Evolutionary conservation across 2,888 invertebrate genomes (phyloP).

Genomic region (Lordiphosa fenestrarum): DNA sequence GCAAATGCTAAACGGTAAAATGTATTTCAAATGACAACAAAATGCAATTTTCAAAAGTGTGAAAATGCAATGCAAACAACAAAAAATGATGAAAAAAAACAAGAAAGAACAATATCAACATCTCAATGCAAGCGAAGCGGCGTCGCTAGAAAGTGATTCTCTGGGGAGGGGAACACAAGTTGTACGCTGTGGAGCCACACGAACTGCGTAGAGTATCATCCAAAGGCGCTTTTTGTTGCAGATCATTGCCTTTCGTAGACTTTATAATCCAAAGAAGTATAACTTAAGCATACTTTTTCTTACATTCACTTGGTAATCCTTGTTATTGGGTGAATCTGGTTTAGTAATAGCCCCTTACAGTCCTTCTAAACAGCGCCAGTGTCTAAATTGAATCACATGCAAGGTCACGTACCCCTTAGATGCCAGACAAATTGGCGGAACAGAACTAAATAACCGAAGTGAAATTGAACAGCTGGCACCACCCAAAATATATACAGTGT

Average conservation of each 20-base stretch:
- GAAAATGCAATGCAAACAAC: slow-evolving; percentile 38
- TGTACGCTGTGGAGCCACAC: too few relatives aligned
- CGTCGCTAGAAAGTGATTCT: background rate
- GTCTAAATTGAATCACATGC: too few relatives aligned
- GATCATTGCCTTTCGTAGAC: too few relatives aligned
- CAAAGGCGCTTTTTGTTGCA: too few relatives aligned
- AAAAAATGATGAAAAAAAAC: slow-evolving; percentile 11
- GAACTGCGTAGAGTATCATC: too few relatives aligned
- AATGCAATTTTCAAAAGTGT: slow-evolving; percentile 57
- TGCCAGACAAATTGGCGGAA: slow-evolving; percentile 11
- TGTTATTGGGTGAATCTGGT: too few relatives aligned
- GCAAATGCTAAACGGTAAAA: slow-evolving; percentile 51
- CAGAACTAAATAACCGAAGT: background rate
- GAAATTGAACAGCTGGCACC: slow-evolving; percentile 1
- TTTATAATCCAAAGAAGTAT: too few relatives aligned
- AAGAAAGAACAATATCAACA: slow-evolving; percentile 10
- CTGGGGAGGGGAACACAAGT: too few relatives aligned
- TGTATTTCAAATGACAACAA: slow-evolving; percentile 24
- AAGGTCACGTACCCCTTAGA: background rate
- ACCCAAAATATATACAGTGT: background rate
- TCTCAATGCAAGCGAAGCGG: slow-evolving; percentile 7
- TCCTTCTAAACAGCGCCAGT: too few relatives aligned
- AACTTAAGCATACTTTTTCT: too few relatives aligned
- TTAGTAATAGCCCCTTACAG: too few relatives aligned
- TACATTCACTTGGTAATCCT: too few relatives aligned